These are phyloP conservation scores for Apostichopus japonicus DNA, from an alignment of 35 echinoderm and acorn worm genomes.

Conservation along the genomic window DNA sequence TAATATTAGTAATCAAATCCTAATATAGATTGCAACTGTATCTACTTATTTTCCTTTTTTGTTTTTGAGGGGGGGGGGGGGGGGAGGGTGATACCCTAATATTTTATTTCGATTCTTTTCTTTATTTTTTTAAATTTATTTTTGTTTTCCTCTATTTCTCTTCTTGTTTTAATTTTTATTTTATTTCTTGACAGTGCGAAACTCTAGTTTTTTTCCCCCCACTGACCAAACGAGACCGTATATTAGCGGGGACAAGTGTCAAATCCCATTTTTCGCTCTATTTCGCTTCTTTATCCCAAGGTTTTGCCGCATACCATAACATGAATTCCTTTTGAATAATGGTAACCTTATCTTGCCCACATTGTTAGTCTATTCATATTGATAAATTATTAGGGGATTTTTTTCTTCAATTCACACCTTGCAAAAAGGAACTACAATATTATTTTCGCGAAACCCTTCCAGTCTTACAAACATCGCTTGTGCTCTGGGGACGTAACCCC, in stretches of 20 bases:
- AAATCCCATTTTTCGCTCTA: constrained; percentile 47
- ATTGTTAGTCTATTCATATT: constrained; percentile 50
- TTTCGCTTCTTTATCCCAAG: constrained; percentile 31
- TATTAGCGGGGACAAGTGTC: constrained; percentile 25
- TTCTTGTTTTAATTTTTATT: background rate
- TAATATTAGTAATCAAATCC: background rate
- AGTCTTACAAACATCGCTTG: constrained; percentile 10
- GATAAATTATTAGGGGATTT: constrained; percentile 40
- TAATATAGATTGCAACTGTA: background rate
- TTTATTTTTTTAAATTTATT: background rate
- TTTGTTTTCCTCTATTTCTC: background rate
- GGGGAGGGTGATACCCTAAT: too few species aligned
- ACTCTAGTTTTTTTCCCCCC: background rate
- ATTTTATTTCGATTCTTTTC: background rate
- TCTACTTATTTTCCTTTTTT: background rate
- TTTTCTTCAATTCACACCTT: constrained; percentile 42
- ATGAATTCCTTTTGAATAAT: constrained; percentile 18
- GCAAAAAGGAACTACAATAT: constrained; percentile 23
- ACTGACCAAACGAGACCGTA: background rate
- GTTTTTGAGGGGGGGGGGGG: too few species aligned
- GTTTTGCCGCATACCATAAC: constrained; percentile 48
- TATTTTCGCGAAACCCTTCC: constrained; percentile 37
- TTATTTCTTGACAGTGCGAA: background rate
- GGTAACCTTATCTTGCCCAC: constrained; percentile 36
- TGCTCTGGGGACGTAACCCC: constrained; percentile 43